Base-by-base conservation (phyloP, 1,140 invertebrate genomes). In the Cotesia chilonis region DNA sequence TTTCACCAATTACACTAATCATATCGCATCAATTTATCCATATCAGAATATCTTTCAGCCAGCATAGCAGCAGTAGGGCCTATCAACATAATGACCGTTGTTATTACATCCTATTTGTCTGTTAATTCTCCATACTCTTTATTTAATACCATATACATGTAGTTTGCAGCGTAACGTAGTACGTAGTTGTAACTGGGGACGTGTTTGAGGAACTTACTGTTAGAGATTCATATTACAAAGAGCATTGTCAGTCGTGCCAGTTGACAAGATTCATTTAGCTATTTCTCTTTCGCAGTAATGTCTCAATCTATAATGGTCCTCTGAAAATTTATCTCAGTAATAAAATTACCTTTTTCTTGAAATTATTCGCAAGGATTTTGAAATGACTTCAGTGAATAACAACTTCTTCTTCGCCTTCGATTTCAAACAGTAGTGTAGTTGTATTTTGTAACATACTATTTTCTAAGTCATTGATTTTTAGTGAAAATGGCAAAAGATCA, bases 61-160 rank as follows among this genome's bases (percentile, higher is more conserved):
- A 54, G 37, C 54, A 70, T 5, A 7, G 3, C 6, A 65, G 12
- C 5, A 51, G 37, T 17, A 14, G 14, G 17, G 28, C 71, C 79
- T 77, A 79, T 79, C 80, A 80, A 74, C 72, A 78, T 77, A 80
- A 80, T 82, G 75, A 80, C 70, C 74, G 76, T 76, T 47, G 6
- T 47, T 75, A 82, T 80, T 79, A 79, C 74, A 75, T 74, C 77
- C 79, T 79, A 82, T 82, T 82, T 80, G 78, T 80, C 79, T 77
- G 77, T 65, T 78, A 72, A 76, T 76, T 76, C 78, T 78, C 70
- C 6, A 51, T 37, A 51, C 63, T 51, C 14, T 47, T 47, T 47
- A 47, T 47, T 47, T 47, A 47, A 47, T 47, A 47, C 10, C 10
- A 47, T 47, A 47, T 47, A 47, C 10, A 47, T 10, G 55, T 17